phyloP scores from a whole-genome alignment of 1,140 invertebrate genomes.

The Chionoecetes opilio region DNA sequence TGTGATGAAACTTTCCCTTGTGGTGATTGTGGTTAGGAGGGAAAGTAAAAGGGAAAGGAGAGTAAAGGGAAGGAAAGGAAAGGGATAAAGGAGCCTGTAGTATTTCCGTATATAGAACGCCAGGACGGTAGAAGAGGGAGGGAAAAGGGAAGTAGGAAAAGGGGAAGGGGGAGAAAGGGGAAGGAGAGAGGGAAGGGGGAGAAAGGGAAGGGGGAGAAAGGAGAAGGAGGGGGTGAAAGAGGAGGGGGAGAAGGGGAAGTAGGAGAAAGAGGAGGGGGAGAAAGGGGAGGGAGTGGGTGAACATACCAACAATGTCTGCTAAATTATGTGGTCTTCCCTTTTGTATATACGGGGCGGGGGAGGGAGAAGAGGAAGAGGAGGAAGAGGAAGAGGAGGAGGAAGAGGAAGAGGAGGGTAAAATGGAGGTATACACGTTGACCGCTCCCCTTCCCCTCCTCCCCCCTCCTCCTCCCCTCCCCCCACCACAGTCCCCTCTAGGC shows the following conservation, averaged over 20 bases:
- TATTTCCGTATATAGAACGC: no score
- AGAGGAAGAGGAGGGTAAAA: constrained; percentile 43
- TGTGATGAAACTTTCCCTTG: not conserved
- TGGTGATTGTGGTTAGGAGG: not conserved
- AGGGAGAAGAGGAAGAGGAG: not conserved
- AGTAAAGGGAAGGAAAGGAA: no score
- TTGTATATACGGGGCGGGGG: constrained; percentile 28
- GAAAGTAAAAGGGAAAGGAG: not conserved
- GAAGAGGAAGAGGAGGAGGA: constrained; percentile 37
- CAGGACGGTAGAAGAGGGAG: not conserved
- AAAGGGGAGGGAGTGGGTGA: not conserved
- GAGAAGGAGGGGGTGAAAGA: no score
- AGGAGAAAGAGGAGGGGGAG: not conserved
- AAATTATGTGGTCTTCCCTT: not conserved
- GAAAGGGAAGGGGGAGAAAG: not conserved
- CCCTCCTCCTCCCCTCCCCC: not conserved
- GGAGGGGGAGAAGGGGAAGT: not conserved
- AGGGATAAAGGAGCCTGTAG: no score
- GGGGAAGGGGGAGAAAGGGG: not conserved
- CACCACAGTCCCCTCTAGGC: not conserved
- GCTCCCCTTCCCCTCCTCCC: not conserved
- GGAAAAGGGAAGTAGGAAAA: not conserved
- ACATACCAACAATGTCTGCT: constrained; percentile 15
- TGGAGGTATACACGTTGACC: not conserved
- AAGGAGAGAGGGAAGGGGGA: not conserved